Base-by-base conservation (phyloP, 2,888 invertebrate species). In the Cheilosia grossa region DNA sequence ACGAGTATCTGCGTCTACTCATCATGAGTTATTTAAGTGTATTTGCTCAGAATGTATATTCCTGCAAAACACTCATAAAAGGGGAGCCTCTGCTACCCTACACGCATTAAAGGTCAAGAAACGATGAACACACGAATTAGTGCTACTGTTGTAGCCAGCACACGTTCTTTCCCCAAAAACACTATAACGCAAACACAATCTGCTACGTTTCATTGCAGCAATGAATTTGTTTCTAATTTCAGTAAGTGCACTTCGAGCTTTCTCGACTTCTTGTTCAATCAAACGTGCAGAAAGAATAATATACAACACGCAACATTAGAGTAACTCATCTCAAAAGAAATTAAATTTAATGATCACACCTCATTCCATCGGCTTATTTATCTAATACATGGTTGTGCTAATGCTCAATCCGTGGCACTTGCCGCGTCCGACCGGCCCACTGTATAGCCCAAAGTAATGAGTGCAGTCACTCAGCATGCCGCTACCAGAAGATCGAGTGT, bases 301-400 rank as follows among this genome's bases (percentile, higher is more conserved):
- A 27, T 19, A 47, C 63, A 47, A 33, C 47, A 30, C 30, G 44
- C 47, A 63, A 63, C 63, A 63, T 63, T 47, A 47, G 27, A 63
- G 47, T 63, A 63, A 37, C 37, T 59, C 78, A 82, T 82, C 79
- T 73, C 54, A 67, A 21, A 58, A 58, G 73, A 74, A 83, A 83
- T 83, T 69, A 79, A 80, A 74, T 83, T 83, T 83, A 80, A 83
- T 70, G 79, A 83, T 83, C 83, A 33, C 83, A 83, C 83, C 83
- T 80, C 83, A 70, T 83, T 83, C 51, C 15, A 49, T 40, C 24
- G 56, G 83, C 74, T 80, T 80, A 69, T 80, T 83, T 74, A 59
- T 42, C 67, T 58, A 66, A 51, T 67, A 40, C 51, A 56, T 42
- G 37, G n/a, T 21, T 33, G 51, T 66, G 56, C 24, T 54, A 33